Conservation (phyloP, 1,140 invertebrate genomes). For the Neotoxoptera formosana region DNA sequence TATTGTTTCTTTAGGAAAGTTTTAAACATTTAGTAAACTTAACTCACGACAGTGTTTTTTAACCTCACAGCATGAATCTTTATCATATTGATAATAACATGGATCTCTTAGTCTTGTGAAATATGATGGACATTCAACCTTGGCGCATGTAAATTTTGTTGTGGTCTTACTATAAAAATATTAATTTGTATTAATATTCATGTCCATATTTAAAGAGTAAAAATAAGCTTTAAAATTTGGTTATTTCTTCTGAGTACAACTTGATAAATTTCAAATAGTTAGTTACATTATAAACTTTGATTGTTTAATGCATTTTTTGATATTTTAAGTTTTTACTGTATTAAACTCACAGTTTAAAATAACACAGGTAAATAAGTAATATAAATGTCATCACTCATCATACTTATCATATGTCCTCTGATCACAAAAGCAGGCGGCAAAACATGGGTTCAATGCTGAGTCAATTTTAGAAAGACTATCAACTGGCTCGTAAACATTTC, state of each 20-base stretch:
- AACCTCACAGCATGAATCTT: conserved; percentile 43
- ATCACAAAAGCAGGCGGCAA: conserved; percentile 12
- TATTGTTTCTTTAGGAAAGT: background rate
- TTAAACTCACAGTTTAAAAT: background rate
- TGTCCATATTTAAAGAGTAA: background rate
- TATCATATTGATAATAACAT: conserved; percentile 49
- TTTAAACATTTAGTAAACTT: background rate
- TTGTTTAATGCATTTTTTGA: too few species aligned
- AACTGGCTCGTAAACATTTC: conserved; percentile 18
- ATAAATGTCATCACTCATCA: background rate
- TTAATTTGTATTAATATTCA: background rate
- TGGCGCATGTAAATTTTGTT: conserved; percentile 40
- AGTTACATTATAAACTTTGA: too few species aligned
- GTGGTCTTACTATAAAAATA: background rate
- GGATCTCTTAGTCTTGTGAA: background rate
- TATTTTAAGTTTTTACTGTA: too few species aligned
- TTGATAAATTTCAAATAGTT: too few species aligned
- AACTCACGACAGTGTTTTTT: conserved; percentile 44
- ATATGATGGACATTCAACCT: conserved; percentile 44
- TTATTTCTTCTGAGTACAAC: background rate
- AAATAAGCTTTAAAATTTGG: background rate
- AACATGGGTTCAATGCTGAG: conserved; percentile 23
- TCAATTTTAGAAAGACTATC: background rate
- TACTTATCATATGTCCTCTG: conserved; percentile 25
- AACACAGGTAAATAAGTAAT: background rate